Percentiles rank a stretch among this genome's conserved stretches.
phyloP scores from a whole-genome alignment of 1,140 invertebrate genomes.

The Brachionus manjavacas region DNA sequence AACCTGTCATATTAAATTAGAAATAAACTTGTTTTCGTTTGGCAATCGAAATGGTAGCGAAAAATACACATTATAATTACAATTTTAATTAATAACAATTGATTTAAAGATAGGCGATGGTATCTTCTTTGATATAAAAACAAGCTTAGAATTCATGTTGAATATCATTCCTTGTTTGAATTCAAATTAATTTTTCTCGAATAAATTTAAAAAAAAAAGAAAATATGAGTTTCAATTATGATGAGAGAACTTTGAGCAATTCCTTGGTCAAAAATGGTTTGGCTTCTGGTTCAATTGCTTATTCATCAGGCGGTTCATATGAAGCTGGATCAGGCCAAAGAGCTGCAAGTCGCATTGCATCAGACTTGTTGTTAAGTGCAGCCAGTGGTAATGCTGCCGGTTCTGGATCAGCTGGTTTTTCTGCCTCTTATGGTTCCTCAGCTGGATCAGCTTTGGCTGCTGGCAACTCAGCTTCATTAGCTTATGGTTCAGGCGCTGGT shows the following conservation, averaged over 20 bases:
- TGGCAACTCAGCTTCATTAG: not conserved
- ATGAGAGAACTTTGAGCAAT: not conserved
- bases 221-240: conserved; percentile 2
- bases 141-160: not conserved
- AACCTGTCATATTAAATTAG: conserved; percentile 32
- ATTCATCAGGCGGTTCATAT: not conserved
- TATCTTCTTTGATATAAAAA: not conserved
- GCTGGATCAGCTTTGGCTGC: not conserved
- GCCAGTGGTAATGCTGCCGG: not conserved
- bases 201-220: not conserved
- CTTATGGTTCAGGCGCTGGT: not conserved
- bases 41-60: not conserved
- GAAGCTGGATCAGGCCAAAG: not conserved
- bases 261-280: not conserved
- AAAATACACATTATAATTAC: conserved; percentile 23
- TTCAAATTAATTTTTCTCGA: not conserved
- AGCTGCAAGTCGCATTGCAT: not conserved
- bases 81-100: conserved; percentile 14
- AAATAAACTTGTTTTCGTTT: conserved; percentile 13
- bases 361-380: not conserved
- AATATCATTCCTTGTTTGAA: not conserved
- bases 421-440: not conserved
- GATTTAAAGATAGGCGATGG: not conserved
- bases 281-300: not conserved
- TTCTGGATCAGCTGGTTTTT: not conserved